These are phyloP conservation scores for Xanthia togata DNA, from an alignment of 2,888 invertebrate genomes.

Conservation along the genomic window DNA sequence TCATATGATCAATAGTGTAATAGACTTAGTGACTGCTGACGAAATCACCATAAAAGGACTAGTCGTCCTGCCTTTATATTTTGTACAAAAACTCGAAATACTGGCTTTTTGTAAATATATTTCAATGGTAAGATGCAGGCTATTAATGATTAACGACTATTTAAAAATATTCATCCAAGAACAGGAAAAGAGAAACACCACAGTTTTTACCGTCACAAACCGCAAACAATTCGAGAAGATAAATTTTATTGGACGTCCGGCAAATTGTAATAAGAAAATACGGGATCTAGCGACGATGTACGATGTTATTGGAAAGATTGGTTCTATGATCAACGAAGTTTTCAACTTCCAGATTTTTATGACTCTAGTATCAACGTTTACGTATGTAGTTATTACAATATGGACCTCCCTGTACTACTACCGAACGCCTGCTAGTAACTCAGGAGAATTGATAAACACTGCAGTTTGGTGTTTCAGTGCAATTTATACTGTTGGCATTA, in stretches of 20 bases:
- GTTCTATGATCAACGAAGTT: constrained; percentile 73
- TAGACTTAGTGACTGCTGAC: constrained; percentile 62
- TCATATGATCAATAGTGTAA: constrained; percentile 58
- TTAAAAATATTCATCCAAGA: constrained; percentile 71
- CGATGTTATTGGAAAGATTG: constrained; percentile 75
- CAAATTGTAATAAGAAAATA: constrained; percentile 72
- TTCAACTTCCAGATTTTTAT: constrained; percentile 82
- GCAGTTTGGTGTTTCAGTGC: constrained; percentile 74
- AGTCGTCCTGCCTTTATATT: constrained; percentile 65
- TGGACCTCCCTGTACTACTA: constrained; percentile 77
- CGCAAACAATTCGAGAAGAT: constrained; percentile 59
- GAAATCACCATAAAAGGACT: constrained; percentile 44
- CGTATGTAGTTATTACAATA: constrained; percentile 77
- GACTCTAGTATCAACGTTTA: constrained; percentile 77
- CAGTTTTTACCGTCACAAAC: constrained; percentile 69
- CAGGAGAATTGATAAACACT: constrained; percentile 69
- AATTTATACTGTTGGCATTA: constrained; percentile 70
- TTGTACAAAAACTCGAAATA: constrained; percentile 76
- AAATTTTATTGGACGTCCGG: constrained; percentile 70
- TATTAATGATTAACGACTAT: constrained; percentile 74
- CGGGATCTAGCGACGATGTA: constrained; percentile 76
- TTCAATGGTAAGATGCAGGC: constrained; percentile 71
- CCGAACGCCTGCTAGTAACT: constrained; percentile 62
- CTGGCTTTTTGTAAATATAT: constrained; percentile 74
- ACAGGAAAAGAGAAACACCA: constrained; percentile 61